phyloP scores from a whole-genome alignment of 92 coral and sea anemone species.

The Palythoa grandiflora region DNA sequence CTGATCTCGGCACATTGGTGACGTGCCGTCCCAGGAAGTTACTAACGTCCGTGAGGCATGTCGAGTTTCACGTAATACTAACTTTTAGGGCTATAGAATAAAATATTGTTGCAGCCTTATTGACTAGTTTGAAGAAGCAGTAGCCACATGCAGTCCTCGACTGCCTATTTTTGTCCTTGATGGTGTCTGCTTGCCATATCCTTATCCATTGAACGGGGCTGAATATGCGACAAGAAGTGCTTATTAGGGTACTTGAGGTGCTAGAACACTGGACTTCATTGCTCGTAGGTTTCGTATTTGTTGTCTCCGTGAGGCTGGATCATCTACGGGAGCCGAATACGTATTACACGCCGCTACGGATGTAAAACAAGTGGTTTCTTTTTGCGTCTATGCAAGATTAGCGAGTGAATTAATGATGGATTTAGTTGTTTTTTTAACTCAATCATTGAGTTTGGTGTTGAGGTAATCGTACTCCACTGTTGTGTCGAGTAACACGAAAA shows the following conservation, averaged over 20 bases:
- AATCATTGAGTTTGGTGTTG: background rate
- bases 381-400: background rate
- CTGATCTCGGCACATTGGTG: too few relatives aligned
- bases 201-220: background rate
- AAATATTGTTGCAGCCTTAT: too few relatives aligned
- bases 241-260: background rate
- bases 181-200: slow-evolving; percentile 1
- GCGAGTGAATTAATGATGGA: background rate
- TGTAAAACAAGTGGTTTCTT: background rate
- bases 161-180: background rate
- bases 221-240: background rate
- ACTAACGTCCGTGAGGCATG: too few relatives aligned
- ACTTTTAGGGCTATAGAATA: too few relatives aligned
- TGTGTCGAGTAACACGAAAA: background rate
- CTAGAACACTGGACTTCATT: background rate
- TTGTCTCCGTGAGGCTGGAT: background rate
- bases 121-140: too few relatives aligned
- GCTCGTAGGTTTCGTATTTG: background rate
- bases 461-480: background rate
- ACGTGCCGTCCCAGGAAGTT: too few relatives aligned
- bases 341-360: background rate
- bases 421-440: background rate
- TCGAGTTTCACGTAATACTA: too few relatives aligned
- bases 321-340: background rate
- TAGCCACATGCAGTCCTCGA: too few relatives aligned